Evolutionary conservation across 37 sponge, comb jelly and placozoan genomes (phyloP), one percentile per base, ranked within the genome.

Genomic region (Spongilla lacustris): DNA sequence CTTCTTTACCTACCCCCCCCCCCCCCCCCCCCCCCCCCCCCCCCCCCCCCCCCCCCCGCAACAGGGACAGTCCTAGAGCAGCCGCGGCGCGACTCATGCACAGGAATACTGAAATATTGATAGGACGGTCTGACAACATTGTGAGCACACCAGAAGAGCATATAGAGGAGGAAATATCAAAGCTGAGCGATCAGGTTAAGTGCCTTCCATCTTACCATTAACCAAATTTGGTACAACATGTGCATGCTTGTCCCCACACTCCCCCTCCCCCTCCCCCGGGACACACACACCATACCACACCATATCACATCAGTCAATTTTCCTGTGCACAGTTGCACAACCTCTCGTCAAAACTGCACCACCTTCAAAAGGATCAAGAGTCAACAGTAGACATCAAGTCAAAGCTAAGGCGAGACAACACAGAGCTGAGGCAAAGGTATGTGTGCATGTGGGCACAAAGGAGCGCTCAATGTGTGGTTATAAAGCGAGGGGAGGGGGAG

Each of bases 111-210:
- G 58, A 58, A 58, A 17, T 58, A 17, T 58, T 58, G 58, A 58
- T 58, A 58, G 58, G 19, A 17, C 4, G 58, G 21, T 1, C 14
- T 6, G 58, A 58, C 58, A 17, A 19, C 21, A 17, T 58, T 14
- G 19, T 17, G 4, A 17, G 82, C 66, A 83, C 89, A 0, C 89
- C 89, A 0, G 74, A 36, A 19, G 84, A 83, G 46, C 25, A 46
- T 58, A 81, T 75, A 4, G 89, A 89, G 72, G 84, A 89, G 38
- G 84, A 82, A 67, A 79, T 83, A 50, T 48, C 78, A 1, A 76
- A 82, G 37, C 89, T 89, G 4, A 83, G 78, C 29, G 89, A 89
- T 36, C 83, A 89, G 89, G 89, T 89, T 33, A 24, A 11, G 19
- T 17, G 21, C 58, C 19, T 58, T 17, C 19, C 58, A 19, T 58